Evolutionary conservation across 2,888 invertebrate genomes (phyloP).

Genomic region (Rutpela maculata): DNA sequence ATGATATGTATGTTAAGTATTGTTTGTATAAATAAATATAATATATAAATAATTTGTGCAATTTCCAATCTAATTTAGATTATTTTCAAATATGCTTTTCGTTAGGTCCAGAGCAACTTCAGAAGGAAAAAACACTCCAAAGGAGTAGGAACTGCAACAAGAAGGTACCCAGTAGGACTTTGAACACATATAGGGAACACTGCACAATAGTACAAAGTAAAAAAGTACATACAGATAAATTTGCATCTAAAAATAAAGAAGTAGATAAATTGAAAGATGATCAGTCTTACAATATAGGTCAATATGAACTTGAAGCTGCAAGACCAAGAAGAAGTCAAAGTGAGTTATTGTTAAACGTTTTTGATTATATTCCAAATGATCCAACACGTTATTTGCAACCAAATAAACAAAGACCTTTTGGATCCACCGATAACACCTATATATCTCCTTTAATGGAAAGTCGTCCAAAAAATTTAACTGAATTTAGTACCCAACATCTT

Average conservation of each 20-base stretch:
- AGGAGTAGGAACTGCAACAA: neutral
- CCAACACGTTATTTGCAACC: conserved; percentile 33
- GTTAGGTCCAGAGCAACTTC: neutral
- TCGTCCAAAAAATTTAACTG: neutral
- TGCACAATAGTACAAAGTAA: neutral
- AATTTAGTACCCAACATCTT: neutral
- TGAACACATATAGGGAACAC: neutral
- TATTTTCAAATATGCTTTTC: neutral
- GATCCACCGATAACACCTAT: conserved; percentile 27
- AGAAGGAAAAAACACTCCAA: neutral
- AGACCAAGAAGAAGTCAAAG: conserved; percentile 51
- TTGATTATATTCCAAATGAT: conserved; percentile 27
- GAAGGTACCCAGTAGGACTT: neutral
- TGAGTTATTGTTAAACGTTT: conserved; percentile 27
- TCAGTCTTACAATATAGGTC: conserved; percentile 25
- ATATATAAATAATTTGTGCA: no score
- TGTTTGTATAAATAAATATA: no score
- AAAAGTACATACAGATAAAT: neutral
- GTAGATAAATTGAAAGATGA: neutral
- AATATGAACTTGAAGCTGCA: conserved; percentile 56
- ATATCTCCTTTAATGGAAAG: conserved; percentile 8
- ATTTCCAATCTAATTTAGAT: no score
- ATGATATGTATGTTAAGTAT: no score
- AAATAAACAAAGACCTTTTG: conserved; percentile 35
- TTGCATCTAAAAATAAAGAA: neutral